Evolutionary conservation across 2,888 invertebrate species (phyloP).

Genomic region (Drosophila multiciliata): DNA sequence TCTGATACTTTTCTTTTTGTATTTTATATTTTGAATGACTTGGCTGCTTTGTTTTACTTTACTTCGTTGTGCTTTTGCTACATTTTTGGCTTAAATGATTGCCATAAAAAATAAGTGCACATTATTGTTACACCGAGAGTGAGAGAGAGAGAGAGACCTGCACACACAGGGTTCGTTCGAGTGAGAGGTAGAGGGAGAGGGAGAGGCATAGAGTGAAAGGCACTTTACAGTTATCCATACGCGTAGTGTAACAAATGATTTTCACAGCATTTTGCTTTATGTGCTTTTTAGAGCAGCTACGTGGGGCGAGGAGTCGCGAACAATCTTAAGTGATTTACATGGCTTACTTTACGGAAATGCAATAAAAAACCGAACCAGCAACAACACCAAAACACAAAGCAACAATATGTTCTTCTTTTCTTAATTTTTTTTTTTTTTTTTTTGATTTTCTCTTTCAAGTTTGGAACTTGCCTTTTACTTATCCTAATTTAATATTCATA

Average conservation of each 20-base stretch:
- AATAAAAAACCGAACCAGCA: conserved; percentile 51
- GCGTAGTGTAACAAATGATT: conserved; percentile 80
- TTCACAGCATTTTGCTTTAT: conserved; percentile 79
- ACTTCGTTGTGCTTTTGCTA: conserved; percentile 63
- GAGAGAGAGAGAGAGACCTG: background rate
- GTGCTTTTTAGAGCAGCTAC: conserved; percentile 69
- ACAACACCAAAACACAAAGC: conserved; percentile 16
- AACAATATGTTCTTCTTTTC: conserved; percentile 26
- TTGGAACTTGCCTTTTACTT: conserved; percentile 45
- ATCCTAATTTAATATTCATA: conserved; percentile 76
- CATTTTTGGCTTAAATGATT: conserved; percentile 80
- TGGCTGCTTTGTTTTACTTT: conserved; percentile 68
- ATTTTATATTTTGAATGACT: conserved; percentile 45
- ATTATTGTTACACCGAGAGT: conserved; percentile 71
- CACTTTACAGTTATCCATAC: conserved; percentile 79
- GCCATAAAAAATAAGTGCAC: conserved; percentile 80
- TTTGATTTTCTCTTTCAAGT: conserved; percentile 16
- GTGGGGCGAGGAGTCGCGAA: conserved; percentile 60
- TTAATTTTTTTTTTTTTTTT: background rate
- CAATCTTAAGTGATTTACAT: conserved; percentile 77
- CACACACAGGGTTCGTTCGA: background rate
- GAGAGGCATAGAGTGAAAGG: conserved; percentile 41
- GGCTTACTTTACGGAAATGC: conserved; percentile 76
- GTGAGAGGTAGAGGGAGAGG: background rate
- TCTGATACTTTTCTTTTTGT: background rate